These are phyloP conservation scores for Cephus rjabovi DNA, from an alignment of 2,888 invertebrate species.

Conservation along the genomic window DNA sequence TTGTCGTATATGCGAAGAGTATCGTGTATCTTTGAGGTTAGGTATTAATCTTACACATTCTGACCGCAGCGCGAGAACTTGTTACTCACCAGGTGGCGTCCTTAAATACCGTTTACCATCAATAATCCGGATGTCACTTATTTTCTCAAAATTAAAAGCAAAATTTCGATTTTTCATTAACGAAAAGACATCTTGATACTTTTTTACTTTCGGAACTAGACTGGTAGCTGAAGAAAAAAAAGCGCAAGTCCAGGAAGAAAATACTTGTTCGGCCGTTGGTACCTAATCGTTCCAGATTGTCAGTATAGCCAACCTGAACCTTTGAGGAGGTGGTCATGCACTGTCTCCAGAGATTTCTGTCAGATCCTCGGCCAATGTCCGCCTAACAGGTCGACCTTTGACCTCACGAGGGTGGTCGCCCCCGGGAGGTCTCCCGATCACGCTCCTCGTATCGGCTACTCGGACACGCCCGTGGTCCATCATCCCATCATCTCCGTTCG, in stretches of 20 bases:
- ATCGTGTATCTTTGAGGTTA: background rate
- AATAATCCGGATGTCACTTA: background rate
- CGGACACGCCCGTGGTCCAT: conserved; percentile 62
- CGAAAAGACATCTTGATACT: background rate
- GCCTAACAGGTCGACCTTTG: conserved; percentile 64
- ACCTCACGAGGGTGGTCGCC: conserved; percentile 63
- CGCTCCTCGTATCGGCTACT: conserved; percentile 60
- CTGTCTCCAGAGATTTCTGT: background rate
- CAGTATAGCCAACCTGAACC: background rate
- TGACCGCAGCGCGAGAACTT: conserved; percentile 1
- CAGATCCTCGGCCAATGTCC: conserved; percentile 44
- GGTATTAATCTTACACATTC: background rate
- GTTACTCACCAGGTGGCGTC: conserved; percentile 1
- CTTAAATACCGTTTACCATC: background rate
- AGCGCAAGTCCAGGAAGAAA: too few relatives aligned
- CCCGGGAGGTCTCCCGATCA: conserved; percentile 64
- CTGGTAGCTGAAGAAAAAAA: background rate
- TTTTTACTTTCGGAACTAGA: too few relatives aligned
- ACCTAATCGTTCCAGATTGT: background rate
- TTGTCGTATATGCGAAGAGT: background rate
- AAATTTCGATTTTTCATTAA: background rate
- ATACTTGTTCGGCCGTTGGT: background rate
- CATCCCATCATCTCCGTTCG: conserved; percentile 53
- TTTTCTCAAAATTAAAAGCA: background rate
- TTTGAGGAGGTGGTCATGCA: background rate